Percentiles rank a stretch among this genome's conserved stretches.
phyloP scores from a whole-genome alignment of 2,888 invertebrate species.

The Labia minor region DNA sequence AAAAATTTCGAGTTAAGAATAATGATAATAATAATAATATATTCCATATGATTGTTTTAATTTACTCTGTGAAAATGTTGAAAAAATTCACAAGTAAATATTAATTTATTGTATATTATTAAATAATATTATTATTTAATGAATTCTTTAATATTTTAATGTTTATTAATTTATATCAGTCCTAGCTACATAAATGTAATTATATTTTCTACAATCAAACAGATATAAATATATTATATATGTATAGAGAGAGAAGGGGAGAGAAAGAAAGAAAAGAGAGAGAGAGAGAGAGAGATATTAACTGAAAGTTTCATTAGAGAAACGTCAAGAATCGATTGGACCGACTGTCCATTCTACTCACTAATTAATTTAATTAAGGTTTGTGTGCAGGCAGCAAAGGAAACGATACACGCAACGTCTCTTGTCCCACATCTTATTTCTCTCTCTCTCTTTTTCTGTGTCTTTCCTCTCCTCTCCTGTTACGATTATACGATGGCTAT shows the following conservation, averaged over 20 bases:
- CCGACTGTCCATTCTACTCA: neutral
- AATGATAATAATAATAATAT: too few species aligned
- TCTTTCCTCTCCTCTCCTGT: too few species aligned
- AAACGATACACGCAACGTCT: conserved; percentile 4
- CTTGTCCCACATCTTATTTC: conserved; percentile 3
- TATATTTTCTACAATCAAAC: neutral
- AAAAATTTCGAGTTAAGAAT: too few species aligned
- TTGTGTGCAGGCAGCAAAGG: neutral
- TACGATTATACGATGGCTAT: neutral
- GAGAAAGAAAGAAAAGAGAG: too few species aligned
- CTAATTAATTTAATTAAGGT: conserved; percentile 13
- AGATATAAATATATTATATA: too few species aligned
- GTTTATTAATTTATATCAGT: neutral
- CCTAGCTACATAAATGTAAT: neutral
- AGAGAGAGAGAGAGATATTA: too few species aligned
- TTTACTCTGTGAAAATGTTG: too few species aligned
- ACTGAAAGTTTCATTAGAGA: conserved; percentile 1
- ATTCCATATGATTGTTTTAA: too few species aligned
- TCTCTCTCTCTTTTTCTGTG: too few species aligned
- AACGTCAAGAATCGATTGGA: neutral
- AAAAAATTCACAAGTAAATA: too few species aligned
- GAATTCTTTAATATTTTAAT: neutral
- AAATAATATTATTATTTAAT: neutral
- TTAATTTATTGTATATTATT: too few species aligned
- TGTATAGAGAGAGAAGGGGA: too few species aligned